Evolutionary conservation across 2,113 vertebrate genomes (phyloP), one percentile per base, ranked within the genome.

Genomic region (Tetrax tetrax): DNA sequence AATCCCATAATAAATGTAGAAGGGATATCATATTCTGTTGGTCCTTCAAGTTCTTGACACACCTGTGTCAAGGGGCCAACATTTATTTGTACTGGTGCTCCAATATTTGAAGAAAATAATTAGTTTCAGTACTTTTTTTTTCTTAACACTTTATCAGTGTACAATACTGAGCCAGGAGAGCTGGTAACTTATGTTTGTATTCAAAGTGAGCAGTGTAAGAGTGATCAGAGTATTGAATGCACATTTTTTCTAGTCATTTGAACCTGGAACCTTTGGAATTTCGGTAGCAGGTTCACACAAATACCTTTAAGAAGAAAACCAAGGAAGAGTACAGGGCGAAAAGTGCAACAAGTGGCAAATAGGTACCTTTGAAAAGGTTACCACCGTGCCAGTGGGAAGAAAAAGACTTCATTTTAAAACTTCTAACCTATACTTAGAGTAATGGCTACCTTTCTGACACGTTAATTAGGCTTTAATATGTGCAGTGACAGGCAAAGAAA

Each of bases 391-490:
- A 28, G 31, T 41, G 80, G 70, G 64, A 95, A 93, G n/a, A 93
- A 94, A 59, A 85, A 66, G 5, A 90, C 29, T 85, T 94, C 16
- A 27, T 9, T 87, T 60, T 56, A 59, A 96, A 90, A 74, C 33
- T 81, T 87, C 77, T 82, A 91, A 65, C 57, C 68, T 97, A 68
- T 96, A 87, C 47, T 96, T 94, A 97, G 51, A 76, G 85, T 94
- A 95, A 96, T 92, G 83, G 89, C 72, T 92, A 87, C 85, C 91
- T 80, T 78, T 96, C 87, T 95, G 94, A 96, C 94, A 86, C 45
- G 37, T 97, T 96, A 97, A 97, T 97, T 96, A 90, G 77, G 56
- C 76, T 97, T 92, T 96, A 93, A 93, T 94, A 54, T 85, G 43
- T 77, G 81, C 83, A 89, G 51, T 38, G n/a, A 95, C 95, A 97